Base-by-base conservation (phyloP, 64 coral and sea anemone species). In the Hydrozoanthus tunicans region DNA sequence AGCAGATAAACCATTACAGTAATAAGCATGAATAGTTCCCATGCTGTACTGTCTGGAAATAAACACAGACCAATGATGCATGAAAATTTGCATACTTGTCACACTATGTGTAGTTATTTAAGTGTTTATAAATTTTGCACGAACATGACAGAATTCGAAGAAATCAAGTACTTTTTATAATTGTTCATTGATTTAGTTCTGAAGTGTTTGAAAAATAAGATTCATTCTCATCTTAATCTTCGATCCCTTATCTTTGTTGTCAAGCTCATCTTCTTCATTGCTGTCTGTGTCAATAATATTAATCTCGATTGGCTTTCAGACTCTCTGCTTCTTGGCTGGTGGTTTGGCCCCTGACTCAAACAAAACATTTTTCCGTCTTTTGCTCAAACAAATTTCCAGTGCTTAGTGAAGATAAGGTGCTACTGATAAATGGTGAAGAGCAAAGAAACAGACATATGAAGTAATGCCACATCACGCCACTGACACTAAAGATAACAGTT, bases 261-360 rank as follows among this genome's bases (percentile, higher is more conserved):
- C 70, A 14, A 73, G 70, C 61, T 63, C 61, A 73, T 24, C 70
- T 25, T 73, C 70, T 23, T 73, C 70, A 23, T 15, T 4, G 23
- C 17, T 73, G 24, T 24, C 70, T 24, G 15, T 73, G 70, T 73
- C 70, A 73, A 73, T 15, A 73, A 73, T 73, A 23, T 73, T 23
- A 24, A 73, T 73, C 70, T 66, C 64, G 0, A 14, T 43, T 43
- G 32, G 2, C 32, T 43, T 2, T 43, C 32, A 43, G 32, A 43
- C 64, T 66, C 64, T 25, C 4, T 73, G 70, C 17, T 73, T 73
- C n/a, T 73, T 73, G 70, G n/a, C 70, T 73, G 70, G 70, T 73
- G 70, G 70, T 73, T 73, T 23, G 17, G 70, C 17, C 70, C 70
- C 69, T 23, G 15, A 23, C 7, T 72, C 69, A 23, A n/a, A 3